Percentiles rank a stretch among this genome's conserved stretches.
phyloP scores from a whole-genome alignment of 2,113 vertebrate species.

The Cichladusa arquata region DNA sequence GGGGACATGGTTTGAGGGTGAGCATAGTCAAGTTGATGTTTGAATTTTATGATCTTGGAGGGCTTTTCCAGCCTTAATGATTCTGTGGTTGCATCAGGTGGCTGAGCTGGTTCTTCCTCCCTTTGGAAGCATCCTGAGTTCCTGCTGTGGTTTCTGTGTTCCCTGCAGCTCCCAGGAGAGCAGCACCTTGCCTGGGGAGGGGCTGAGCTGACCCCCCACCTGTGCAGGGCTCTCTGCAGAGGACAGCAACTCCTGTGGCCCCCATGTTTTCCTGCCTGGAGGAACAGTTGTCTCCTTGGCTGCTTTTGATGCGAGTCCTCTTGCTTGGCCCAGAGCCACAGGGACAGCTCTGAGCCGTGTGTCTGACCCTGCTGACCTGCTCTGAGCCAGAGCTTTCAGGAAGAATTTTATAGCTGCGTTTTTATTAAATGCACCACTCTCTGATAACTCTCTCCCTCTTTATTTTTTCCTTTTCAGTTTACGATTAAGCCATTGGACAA shows the following conservation, averaged over 20 bases:
- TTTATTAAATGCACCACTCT: neutral
- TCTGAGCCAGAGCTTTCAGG: neutral
- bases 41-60: neutral
- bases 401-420: neutral
- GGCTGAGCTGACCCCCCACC: neutral
- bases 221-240: neutral
- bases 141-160: neutral
- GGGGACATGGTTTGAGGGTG: neutral
- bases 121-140: neutral
- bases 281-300: neutral
- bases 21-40: neutral
- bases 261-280: neutral
- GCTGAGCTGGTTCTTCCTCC: neutral
- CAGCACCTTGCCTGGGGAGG: neutral
- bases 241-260: neutral
- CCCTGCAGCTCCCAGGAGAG: neutral
- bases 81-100: neutral
- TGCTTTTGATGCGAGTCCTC: neutral
- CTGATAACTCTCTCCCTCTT: slow-evolving; percentile 24
- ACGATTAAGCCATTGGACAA: slow-evolving; percentile 96
- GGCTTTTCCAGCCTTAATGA: neutral
- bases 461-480: slow-evolving; percentile 80
- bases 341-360: neutral
- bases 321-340: neutral
- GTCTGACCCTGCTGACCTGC: neutral